These are phyloP conservation scores for Acanthopleura granulata DNA, from an alignment of 2,888 invertebrate genomes.

Conservation along the genomic window DNA sequence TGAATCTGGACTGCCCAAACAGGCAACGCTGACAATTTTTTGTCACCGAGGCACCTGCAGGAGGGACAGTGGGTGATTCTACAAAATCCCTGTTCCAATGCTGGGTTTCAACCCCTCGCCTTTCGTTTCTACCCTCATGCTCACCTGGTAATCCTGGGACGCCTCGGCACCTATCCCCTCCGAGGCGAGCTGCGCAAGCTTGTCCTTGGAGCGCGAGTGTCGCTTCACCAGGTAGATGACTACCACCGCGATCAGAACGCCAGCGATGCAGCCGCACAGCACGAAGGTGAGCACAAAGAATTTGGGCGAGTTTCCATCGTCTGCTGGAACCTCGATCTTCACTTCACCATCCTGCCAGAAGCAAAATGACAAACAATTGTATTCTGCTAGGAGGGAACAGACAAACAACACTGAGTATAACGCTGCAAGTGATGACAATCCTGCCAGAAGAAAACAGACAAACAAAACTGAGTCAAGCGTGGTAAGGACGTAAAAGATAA, in stretches of 20 bases:
- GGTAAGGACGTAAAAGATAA: no score
- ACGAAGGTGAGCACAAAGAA: slow-evolving; percentile 74
- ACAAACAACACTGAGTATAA: neutral
- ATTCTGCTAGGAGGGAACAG: neutral
- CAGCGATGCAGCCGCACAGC: slow-evolving; percentile 77
- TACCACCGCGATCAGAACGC: slow-evolving; percentile 76
- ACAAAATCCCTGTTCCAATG: no score
- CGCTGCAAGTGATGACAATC: neutral
- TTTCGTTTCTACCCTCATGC: neutral
- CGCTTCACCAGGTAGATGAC: slow-evolving; percentile 80
- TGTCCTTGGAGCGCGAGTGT: slow-evolving; percentile 83
- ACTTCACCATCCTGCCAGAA: slow-evolving; percentile 1
- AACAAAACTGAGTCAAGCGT: neutral
- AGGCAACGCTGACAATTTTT: no score
- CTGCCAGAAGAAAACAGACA: neutral
- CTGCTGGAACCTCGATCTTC: neutral
- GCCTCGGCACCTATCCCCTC: slow-evolving; percentile 81
- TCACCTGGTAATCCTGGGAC: slow-evolving; percentile 91
- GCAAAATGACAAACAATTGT: neutral
- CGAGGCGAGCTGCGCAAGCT: slow-evolving; percentile 80
- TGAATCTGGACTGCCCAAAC: no score
- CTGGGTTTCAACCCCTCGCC: no score
- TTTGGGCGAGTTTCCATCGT: slow-evolving; percentile 28
- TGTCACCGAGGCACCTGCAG: no score
- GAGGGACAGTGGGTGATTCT: no score